Evolutionary conservation across 2,113 vertebrate species (phyloP), one percentile per base, ranked within the genome.

Genomic region (Mustela lutreola): DNA sequence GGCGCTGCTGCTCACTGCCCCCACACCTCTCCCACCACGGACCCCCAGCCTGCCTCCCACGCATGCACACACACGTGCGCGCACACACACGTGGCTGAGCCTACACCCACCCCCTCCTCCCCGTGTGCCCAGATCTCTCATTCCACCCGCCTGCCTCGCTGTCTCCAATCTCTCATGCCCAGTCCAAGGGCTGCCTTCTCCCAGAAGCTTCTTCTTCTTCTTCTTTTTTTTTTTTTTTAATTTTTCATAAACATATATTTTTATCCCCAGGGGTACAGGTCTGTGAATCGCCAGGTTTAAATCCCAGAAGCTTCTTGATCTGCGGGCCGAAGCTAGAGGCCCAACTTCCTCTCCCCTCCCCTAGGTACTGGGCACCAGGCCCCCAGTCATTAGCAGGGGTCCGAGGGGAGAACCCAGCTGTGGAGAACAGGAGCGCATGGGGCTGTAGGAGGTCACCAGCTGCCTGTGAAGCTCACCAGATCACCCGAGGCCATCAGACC

Each of bases 361-460:
- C 2, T 11, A 4, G 2, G 28, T 65, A 8, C 18, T 1, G 7
- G 56, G 92, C 63, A 33, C 45, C 0, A 0, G 95, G 45, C 36
- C 31, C 70, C 56, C 31, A 1, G 0, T 24, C 45, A 18, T 53
- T 0, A 0, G 53, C 95, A 36, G 28, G 9, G 31, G 1, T 39
- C 39, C 11, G 0, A 22, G 18, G 45, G 63, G 67, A 75, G 42
- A 56, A 26, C 18, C 42, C 9, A 36, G 48, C 85, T 82, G 65
- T 53, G 0, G 14, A 45, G 48, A 24, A 0, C 0, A 3, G 18
- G 45, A 18, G 45, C 18, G 33, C 8, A 0, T 4, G 26, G 48
- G 73, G 24, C 86, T 26, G 18, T 5, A 19, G 42, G 8, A 16
- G 21, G 53, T 11, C 48, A 2, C 2, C 14, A 0, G 36, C 76